These are phyloP conservation scores for Corythaixoides concolor DNA, from an alignment of 2,113 vertebrate species.

Conservation along the genomic window DNA sequence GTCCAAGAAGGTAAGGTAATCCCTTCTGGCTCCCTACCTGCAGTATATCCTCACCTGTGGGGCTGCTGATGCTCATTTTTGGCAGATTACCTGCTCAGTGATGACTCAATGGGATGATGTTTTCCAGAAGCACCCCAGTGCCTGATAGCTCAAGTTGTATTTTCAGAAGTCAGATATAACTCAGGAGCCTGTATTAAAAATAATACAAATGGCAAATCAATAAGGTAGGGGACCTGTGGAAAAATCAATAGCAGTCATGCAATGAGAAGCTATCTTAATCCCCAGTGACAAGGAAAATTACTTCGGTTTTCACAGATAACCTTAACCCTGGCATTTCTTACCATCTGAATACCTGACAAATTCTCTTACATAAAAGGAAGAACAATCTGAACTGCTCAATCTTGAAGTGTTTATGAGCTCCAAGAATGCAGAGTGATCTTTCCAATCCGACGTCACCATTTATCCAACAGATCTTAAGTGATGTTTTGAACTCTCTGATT, in stretches of 20 bases:
- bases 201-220: background rate
- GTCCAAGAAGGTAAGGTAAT: background rate
- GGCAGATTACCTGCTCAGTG: background rate
- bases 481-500: background rate
- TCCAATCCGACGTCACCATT: background rate
- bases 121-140: background rate
- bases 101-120: background rate
- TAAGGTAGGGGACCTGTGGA: background rate
- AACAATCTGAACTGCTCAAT: background rate
- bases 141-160: background rate
- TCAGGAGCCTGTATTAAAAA: background rate
- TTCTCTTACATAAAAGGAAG: background rate
- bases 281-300: background rate
- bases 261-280: background rate
- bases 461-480: background rate
- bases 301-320: background rate
- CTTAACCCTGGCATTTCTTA: background rate
- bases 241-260: background rate
- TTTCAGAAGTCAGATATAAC: background rate
- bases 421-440: background rate
- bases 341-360: background rate
- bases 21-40: background rate
- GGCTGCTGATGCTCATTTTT: background rate
- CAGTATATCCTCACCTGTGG: background rate
- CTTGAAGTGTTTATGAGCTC: background rate